Conservation (phyloP, 2,797 vertebrate species). For the Chaenodraco wilsoni region DNA sequence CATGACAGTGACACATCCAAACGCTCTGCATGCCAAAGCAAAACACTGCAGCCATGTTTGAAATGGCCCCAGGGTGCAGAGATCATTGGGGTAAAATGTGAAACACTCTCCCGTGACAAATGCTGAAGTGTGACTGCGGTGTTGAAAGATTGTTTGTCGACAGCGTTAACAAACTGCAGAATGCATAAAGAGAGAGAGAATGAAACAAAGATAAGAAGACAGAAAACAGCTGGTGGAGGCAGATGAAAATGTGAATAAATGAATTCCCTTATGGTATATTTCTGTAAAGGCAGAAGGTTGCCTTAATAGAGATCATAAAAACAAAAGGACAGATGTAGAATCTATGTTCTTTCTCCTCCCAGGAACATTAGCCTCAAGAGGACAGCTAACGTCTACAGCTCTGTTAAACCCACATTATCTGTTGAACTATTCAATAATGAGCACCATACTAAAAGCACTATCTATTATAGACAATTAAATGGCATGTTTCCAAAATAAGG, state of each 20-base stretch:
- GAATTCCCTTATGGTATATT: conserved; percentile 43
- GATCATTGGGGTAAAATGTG: conserved; percentile 58
- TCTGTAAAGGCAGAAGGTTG: conserved; percentile 25
- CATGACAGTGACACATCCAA: conserved; percentile 47
- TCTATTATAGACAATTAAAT: conserved; percentile 36
- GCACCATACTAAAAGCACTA: conserved; percentile 6
- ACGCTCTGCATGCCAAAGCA: conserved; percentile 28
- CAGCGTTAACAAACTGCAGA: conserved; percentile 49
- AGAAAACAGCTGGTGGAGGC: conserved; percentile 66
- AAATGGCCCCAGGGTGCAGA: conserved; percentile 30
- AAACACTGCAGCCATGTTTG: conserved; percentile 50
- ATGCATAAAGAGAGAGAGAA: conserved; percentile 18
- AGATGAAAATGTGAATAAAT: conserved; percentile 66
- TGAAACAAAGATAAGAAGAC: conserved; percentile 40
- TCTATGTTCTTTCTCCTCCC: conserved; percentile 34
- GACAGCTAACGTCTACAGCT: conserved; percentile 40
- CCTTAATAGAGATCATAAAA: conserved; percentile 50
- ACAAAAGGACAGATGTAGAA: conserved; percentile 59
- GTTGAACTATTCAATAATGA: conserved; percentile 55
- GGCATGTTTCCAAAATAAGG: conserved; percentile 51
- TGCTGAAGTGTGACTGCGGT: conserved; percentile 55
- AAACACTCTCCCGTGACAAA: conserved; percentile 62
- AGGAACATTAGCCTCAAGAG: conserved; percentile 58
- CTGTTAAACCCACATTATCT: conserved; percentile 51
- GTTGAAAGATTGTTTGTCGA: conserved; percentile 60